Evolutionary conservation across 2,888 invertebrate species (phyloP).

Genomic region (Minunthozetes semirufus): DNA sequence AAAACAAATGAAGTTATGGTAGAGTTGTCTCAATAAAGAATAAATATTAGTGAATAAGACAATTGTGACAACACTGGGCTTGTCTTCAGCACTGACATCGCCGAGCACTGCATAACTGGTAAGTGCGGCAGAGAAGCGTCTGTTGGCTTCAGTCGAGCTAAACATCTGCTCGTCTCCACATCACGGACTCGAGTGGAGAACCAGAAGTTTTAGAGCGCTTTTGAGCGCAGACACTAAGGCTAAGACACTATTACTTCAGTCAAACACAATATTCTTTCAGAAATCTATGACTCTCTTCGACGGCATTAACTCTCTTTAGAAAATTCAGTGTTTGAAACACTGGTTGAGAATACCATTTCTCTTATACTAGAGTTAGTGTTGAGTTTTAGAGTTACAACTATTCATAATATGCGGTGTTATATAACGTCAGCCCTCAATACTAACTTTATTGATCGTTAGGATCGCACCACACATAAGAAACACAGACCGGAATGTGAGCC

Average conservation of each 20-base stretch:
- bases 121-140: not conserved
- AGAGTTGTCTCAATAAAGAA: conserved; percentile 13
- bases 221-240: not conserved
- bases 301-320: not conserved
- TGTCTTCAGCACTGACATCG: not conserved
- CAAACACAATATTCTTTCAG: not conserved
- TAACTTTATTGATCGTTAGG: not conserved
- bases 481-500: not conserved
- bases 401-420: conserved; percentile 8
- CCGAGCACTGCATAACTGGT: not conserved
- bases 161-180: conserved; percentile 6
- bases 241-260: no score
- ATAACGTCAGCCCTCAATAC: not conserved
- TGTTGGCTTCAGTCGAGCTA: conserved; percentile 1
- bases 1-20: not conserved
- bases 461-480: not conserved
- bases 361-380: not conserved
- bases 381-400: no score
- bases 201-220: conserved; percentile 9
- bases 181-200: conserved; percentile 5
- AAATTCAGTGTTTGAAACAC: not conserved
- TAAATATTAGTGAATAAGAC: conserved; percentile 3
- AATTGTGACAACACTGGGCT: not conserved
- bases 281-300: not conserved
- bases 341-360: not conserved